Evolutionary conservation across 2,113 vertebrate genomes (phyloP).

Genomic region (Ancistrus triradiatus): DNA sequence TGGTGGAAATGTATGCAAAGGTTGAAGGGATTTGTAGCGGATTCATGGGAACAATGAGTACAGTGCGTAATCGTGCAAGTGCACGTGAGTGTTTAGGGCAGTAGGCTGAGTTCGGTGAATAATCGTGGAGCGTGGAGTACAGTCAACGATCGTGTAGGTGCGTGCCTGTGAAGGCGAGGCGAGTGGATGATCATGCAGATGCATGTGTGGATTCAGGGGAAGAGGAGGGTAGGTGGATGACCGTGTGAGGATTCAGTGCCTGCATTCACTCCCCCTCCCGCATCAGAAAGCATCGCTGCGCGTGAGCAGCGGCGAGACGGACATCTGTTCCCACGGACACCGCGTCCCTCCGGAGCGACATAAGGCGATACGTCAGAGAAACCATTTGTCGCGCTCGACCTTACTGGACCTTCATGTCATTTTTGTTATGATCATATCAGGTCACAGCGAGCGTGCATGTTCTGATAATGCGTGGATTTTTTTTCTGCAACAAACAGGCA

Average conservation of each 20-base stretch:
- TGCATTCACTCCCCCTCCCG: conserved; percentile 40
- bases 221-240: neutral
- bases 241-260: conserved; percentile 50
- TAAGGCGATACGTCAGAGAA: conserved; percentile 11
- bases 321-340: conserved; percentile 60
- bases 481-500: conserved; percentile 44
- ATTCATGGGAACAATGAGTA: no score
- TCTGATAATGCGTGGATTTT: neutral
- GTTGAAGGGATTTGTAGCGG: no score
- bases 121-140: no score
- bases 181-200: no score
- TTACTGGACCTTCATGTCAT: neutral
- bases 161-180: no score
- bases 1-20: no score
- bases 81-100: no score
- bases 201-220: no score
- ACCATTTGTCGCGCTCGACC: neutral
- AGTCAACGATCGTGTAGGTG: no score
- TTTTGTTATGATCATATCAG: neutral
- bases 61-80: no score
- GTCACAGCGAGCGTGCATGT: neutral
- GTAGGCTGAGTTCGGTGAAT: no score
- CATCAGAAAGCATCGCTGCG: conserved; percentile 42
- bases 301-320: conserved; percentile 58
- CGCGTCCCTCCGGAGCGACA: conserved; percentile 43